A percentile compares a stretch with the other conserved stretches of the same genome.
Conservation (phyloP, 2,888 invertebrate species). For the Julus scandinavius region DNA sequence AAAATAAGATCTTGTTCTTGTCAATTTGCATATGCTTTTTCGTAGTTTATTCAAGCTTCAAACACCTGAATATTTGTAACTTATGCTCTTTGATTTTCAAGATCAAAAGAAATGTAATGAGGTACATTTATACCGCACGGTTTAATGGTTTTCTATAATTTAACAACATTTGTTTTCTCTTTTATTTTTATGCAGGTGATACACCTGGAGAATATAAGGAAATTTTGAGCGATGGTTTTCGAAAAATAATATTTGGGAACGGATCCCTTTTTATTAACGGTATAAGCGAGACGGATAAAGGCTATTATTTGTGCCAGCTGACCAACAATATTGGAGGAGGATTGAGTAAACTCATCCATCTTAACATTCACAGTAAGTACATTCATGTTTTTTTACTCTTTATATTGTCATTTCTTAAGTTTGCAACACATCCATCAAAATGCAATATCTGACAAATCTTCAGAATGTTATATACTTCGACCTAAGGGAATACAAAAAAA, state of each 20-base stretch:
- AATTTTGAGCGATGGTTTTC: slow-evolving; percentile 55
- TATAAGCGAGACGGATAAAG: slow-evolving; percentile 55
- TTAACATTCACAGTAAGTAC: slow-evolving; percentile 58
- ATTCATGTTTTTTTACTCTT: background rate
- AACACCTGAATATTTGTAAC: background rate
- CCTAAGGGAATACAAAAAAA: too few species aligned
- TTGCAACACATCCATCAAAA: too few species aligned
- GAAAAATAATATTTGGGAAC: slow-evolving; percentile 51
- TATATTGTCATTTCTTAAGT: too few species aligned
- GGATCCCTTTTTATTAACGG: slow-evolving; percentile 55
- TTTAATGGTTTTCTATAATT: background rate
- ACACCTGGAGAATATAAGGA: slow-evolving; percentile 57
- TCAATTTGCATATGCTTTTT: background rate
- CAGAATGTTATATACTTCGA: too few species aligned
- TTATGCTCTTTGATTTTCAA: background rate
- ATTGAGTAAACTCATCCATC: slow-evolving; percentile 57
- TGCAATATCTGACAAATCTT: too few species aligned
- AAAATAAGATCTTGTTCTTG: background rate
- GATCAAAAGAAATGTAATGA: background rate
- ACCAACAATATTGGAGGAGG: slow-evolving; percentile 57
- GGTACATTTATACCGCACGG: background rate
- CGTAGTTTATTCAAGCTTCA: background rate
- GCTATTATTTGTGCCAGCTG: slow-evolving; percentile 57
- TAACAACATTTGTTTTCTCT: background rate
- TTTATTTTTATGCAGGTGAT: slow-evolving; percentile 55